Evolutionary conservation across 2,888 invertebrate species (phyloP).

Genomic region (Drosophila prostipennis): DNA sequence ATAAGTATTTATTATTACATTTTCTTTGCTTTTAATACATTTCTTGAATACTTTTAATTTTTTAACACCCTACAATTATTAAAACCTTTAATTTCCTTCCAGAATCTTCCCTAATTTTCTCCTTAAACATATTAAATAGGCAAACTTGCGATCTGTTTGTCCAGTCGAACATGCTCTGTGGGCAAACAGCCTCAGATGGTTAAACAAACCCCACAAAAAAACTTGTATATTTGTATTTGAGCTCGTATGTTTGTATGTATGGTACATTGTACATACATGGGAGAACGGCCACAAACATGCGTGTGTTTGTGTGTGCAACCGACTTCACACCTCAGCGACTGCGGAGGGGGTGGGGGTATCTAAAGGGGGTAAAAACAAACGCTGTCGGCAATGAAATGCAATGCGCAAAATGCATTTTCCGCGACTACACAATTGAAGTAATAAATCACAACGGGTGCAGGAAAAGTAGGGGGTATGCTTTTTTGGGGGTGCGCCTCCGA

Average conservation of each 20-base stretch:
- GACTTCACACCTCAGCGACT: slow-evolving; percentile 67
- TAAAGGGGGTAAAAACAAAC: slow-evolving; percentile 60
- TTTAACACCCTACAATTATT: not conserved
- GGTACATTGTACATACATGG: slow-evolving; percentile 4
- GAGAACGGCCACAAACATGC: slow-evolving; percentile 56
- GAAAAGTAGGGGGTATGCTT: slow-evolving; percentile 11
- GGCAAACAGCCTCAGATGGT: slow-evolving; percentile 16
- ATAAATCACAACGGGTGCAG: slow-evolving; percentile 67
- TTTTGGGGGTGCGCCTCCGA: slow-evolving; percentile 15
- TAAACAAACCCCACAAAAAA: slow-evolving; percentile 26
- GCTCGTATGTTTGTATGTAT: not conserved
- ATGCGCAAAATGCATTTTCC: slow-evolving; percentile 77
- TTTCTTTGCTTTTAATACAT: not conserved
- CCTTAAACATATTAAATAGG: slow-evolving; percentile 1
- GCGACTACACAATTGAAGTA: slow-evolving; percentile 79
- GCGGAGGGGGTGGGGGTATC: slow-evolving; percentile 11
- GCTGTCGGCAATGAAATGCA: slow-evolving; percentile 75
- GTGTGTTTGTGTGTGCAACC: slow-evolving; percentile 49
- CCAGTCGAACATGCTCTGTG: slow-evolving; percentile 17
- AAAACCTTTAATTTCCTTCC: not conserved
- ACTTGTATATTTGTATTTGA: slow-evolving; percentile 18
- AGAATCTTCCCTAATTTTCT: not conserved
- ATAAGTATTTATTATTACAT: not conserved
- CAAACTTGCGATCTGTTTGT: not conserved
- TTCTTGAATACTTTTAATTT: no score